phyloP scores from a whole-genome alignment of 2,113 vertebrate genomes.

The Aramus guarauna region DNA sequence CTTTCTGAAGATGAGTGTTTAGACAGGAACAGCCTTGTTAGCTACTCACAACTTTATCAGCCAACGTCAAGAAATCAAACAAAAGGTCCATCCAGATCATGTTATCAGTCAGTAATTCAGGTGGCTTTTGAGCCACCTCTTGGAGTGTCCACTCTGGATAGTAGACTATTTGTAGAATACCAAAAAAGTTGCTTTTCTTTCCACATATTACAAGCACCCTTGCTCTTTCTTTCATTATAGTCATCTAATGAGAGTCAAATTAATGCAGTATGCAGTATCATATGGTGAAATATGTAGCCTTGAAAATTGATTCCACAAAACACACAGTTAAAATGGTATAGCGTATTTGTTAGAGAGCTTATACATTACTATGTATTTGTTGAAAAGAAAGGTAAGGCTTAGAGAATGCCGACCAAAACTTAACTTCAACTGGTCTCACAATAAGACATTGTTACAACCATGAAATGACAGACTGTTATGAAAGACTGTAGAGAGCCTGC shows the following conservation, averaged over 20 bases:
- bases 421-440: neutral
- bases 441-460: neutral
- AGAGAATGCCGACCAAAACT: neutral
- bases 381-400: neutral
- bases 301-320: neutral
- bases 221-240: neutral
- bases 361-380: neutral
- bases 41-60: neutral
- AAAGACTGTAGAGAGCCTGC: neutral
- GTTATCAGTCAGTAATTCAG: neutral
- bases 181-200: neutral
- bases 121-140: neutral
- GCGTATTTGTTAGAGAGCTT: neutral
- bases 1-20: neutral
- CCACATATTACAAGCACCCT: neutral
- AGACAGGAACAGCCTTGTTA: neutral
- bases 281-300: neutral
- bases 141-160: neutral
- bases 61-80: neutral
- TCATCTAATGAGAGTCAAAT: neutral
- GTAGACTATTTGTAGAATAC: neutral
- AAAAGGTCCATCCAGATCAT: neutral
- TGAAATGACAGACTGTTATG: constrained; percentile 7
- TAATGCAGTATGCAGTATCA: neutral
- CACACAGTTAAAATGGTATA: neutral